Evolutionary conservation across 2,888 invertebrate species (phyloP).

Genomic region (Lysandra coridon): DNA sequence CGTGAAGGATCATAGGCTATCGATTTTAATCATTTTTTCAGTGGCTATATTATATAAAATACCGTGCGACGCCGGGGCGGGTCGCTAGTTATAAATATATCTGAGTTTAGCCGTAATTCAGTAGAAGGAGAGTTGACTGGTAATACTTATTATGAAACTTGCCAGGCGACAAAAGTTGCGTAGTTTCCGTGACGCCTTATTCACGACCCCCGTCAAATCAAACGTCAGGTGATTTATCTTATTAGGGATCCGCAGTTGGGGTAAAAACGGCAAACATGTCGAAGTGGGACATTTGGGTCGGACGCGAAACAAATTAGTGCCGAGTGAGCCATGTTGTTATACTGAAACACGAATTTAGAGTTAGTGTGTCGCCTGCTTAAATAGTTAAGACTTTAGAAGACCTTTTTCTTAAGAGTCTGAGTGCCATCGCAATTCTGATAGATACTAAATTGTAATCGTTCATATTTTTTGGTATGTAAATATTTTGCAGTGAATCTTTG

Average conservation of each 20-base stretch:
- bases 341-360: neutral
- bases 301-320: neutral
- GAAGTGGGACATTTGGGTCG: neutral
- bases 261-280: slow-evolving; percentile 9
- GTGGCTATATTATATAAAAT: too few relatives aligned
- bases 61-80: too few relatives aligned
- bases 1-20: too few relatives aligned
- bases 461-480: too few relatives aligned
- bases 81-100: too few relatives aligned
- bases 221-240: slow-evolving; percentile 17
- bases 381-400: neutral
- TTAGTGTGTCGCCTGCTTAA: neutral
- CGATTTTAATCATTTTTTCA: too few relatives aligned
- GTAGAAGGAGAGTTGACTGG: too few relatives aligned
- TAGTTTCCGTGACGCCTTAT: neutral
- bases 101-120: too few relatives aligned
- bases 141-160: neutral
- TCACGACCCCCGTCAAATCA: slow-evolving; percentile 3
- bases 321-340: neutral
- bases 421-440: too few relatives aligned
- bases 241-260: neutral
- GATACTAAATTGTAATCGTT: too few relatives aligned
- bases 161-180: slow-evolving; percentile 11
- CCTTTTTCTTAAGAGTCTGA: too few relatives aligned
- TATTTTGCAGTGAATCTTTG: too few relatives aligned